Evolutionary conservation across 1,140 invertebrate species (phyloP).

Genomic region (Holcopasites calliopsidis): DNA sequence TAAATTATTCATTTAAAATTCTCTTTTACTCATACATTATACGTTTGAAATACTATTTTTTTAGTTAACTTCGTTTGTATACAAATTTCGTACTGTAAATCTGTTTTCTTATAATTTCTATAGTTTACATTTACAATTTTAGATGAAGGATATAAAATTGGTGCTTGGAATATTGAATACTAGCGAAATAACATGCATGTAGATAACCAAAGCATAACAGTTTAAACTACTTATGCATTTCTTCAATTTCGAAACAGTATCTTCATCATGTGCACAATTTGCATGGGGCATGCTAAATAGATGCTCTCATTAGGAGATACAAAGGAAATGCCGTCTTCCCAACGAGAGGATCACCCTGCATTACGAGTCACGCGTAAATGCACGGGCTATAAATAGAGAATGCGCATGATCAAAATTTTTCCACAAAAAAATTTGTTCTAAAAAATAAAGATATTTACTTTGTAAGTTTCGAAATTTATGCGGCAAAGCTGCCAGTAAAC

Average conservation of each 20-base stretch:
- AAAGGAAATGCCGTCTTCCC: too few species aligned
- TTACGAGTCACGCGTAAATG: too few species aligned
- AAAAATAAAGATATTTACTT: too few species aligned
- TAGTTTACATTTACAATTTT: not conserved
- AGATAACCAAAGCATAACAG: not conserved
- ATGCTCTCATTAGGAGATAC: too few species aligned
- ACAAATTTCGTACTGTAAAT: not conserved
- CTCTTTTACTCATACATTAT: not conserved
- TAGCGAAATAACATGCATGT: constrained; percentile 9
- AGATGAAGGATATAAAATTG: not conserved
- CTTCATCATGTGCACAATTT: not conserved
- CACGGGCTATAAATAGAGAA: not conserved
- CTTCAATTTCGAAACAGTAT: not conserved
- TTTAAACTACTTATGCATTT: not conserved
- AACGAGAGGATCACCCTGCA: too few species aligned
- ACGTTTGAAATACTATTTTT: constrained; percentile 4
- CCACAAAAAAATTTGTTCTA: not conserved
- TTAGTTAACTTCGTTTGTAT: not conserved
- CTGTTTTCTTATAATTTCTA: not conserved
- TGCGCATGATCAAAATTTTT: not conserved
- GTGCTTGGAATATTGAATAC: constrained; percentile 5
- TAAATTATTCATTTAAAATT: too few species aligned
- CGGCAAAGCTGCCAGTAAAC: too few species aligned
- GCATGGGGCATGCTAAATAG: constrained; percentile 50
- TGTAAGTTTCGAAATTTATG: too few species aligned